A percentile compares a stretch with the other conserved stretches of the same genome.
These are phyloP conservation scores for Macquaria australasica DNA, from an alignment of 2,113 vertebrate genomes.

Conservation along the genomic window DNA sequence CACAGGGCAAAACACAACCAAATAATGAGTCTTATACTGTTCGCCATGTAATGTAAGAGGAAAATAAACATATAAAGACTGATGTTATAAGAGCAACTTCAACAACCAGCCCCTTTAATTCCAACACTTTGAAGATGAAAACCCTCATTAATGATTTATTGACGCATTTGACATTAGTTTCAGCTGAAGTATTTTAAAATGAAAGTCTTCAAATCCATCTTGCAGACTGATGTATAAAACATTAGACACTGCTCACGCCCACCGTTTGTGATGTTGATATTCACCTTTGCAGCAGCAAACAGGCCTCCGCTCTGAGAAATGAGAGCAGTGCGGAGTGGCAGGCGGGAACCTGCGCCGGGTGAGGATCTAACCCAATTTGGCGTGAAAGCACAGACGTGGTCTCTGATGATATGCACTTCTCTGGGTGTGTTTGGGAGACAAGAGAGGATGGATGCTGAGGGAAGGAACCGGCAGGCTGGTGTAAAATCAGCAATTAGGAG, in stretches of 20 bases:
- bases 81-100: too few species aligned
- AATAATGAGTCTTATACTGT: too few species aligned
- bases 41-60: too few species aligned
- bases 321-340: slow-evolving; percentile 1
- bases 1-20: too few species aligned
- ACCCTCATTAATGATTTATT: not conserved
- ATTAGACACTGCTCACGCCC: too few species aligned
- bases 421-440: slow-evolving; percentile 1
- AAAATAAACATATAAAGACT: too few species aligned
- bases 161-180: not conserved
- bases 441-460: slow-evolving; percentile 14
- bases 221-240: not conserved
- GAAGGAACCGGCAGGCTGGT: not conserved
- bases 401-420: slow-evolving; percentile 11
- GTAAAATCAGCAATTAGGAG: not conserved
- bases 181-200: not conserved
- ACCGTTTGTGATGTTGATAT: not conserved
- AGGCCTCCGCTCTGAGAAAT: not conserved
- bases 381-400: slow-evolving; percentile 5
- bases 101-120: too few species aligned
- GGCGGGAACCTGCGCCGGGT: not conserved
- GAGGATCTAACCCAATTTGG: slow-evolving; percentile 30
- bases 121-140: too few species aligned
- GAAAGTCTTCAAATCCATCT: not conserved
- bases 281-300: not conserved